Evolutionary conservation across 2,888 invertebrate genomes (phyloP).

Genomic region (Rhynchonema sp.): DNA sequence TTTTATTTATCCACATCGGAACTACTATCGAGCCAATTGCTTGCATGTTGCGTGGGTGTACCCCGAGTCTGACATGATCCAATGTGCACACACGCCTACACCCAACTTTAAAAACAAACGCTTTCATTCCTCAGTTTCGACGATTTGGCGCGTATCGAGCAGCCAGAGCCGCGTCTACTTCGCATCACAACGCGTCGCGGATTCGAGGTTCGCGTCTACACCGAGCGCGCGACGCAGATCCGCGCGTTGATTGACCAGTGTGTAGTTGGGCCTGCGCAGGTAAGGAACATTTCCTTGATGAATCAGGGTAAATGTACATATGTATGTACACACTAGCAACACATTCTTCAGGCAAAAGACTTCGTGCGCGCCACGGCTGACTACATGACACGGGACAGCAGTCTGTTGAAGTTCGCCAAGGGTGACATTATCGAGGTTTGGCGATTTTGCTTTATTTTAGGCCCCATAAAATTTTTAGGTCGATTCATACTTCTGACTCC

Average conservation of each 20-base stretch:
- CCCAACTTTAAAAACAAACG: not conserved
- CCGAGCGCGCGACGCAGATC: constrained; percentile 61
- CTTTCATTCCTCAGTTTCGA: constrained; percentile 29
- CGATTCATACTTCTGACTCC: too few species aligned
- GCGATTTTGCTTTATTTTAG: too few species aligned
- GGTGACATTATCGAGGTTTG: not conserved
- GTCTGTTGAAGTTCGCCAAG: constrained; percentile 31
- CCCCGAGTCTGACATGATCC: not conserved
- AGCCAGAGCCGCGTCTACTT: constrained; percentile 38
- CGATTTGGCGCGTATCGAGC: constrained; percentile 36
- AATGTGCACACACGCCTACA: too few species aligned
- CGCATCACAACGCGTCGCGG: constrained; percentile 56
- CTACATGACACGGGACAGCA: constrained; percentile 37
- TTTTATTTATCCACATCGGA: too few species aligned
- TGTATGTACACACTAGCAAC: too few species aligned
- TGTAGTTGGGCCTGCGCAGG: constrained; percentile 51
- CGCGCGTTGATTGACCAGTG: constrained; percentile 65
- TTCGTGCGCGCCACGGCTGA: constrained; percentile 37
- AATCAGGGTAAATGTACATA: too few species aligned
- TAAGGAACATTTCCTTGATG: too few species aligned
- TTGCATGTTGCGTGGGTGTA: too few species aligned
- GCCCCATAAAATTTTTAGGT: too few species aligned
- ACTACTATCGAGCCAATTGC: too few species aligned
- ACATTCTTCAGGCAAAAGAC: constrained; percentile 28
- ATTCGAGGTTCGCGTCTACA: constrained; percentile 60